Evolutionary conservation across 2,113 vertebrate species (phyloP).

Genomic region (Catagonus wagneri): DNA sequence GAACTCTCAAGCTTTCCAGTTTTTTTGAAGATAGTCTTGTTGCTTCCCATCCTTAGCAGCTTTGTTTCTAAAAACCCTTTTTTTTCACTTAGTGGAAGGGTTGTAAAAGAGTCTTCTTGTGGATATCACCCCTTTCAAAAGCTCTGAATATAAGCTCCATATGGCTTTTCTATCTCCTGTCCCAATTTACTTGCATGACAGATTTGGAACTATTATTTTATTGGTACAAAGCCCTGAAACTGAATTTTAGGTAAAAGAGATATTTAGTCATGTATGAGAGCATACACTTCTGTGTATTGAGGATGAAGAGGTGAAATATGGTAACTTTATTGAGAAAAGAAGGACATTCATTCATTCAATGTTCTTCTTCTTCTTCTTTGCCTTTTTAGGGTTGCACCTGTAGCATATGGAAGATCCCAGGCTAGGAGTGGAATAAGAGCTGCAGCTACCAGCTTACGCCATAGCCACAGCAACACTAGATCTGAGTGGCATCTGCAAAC

Average conservation of each 20-base stretch:
- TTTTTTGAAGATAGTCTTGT: constrained; percentile 38
- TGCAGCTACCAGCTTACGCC: too few species aligned
- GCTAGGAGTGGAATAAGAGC: too few species aligned
- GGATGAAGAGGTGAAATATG: not conserved
- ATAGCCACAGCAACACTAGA: too few species aligned
- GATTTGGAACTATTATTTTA: not conserved
- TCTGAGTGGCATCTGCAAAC: too few species aligned
- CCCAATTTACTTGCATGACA: not conserved
- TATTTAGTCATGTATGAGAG: constrained; percentile 6
- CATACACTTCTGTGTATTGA: not conserved
- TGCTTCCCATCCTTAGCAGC: not conserved
- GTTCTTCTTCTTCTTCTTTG: too few species aligned
- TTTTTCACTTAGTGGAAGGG: not conserved
- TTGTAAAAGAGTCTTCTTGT: not conserved
- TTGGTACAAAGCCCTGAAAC: not conserved
- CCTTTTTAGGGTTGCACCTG: too few species aligned
- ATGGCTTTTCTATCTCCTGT: not conserved
- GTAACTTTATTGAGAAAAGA: constrained; percentile 34
- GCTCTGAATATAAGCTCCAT: not conserved
- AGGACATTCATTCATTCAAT: not conserved
- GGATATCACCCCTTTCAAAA: not conserved
- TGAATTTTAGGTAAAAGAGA: constrained; percentile 3
- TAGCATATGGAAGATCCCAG: too few species aligned
- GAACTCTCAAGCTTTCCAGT: not conserved
- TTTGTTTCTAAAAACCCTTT: constrained; percentile 42